A percentile compares a stretch with the other conserved stretches of the same genome.
Conservation (phyloP, 2,113 vertebrate species). For the Halcyon malimbica region DNA sequence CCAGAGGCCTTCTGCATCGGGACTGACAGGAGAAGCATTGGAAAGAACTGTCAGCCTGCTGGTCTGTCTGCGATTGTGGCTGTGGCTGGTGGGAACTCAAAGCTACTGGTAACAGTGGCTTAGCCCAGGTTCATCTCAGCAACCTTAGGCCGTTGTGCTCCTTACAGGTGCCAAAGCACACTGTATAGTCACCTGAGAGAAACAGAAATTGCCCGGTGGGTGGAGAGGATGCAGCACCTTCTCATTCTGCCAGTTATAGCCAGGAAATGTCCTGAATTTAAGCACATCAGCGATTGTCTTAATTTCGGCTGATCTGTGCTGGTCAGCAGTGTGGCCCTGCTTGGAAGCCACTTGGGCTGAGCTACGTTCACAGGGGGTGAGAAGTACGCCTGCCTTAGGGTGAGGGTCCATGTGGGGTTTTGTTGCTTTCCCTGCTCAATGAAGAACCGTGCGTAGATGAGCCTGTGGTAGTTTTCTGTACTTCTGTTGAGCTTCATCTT, state of each 20-base stretch:
- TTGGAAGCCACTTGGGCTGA: not conserved
- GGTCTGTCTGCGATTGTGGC: not conserved
- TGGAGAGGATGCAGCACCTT: not conserved
- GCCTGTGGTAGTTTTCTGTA: not conserved
- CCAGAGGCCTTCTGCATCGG: fast-evolving
- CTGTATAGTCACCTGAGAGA: not conserved
- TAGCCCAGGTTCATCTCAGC: not conserved
- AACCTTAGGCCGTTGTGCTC: not conserved
- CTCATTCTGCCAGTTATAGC: not conserved
- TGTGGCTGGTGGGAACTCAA: not conserved
- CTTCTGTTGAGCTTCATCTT: not conserved
- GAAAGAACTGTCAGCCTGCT: not conserved
- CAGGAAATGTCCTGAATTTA: not conserved
- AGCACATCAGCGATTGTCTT: not conserved
- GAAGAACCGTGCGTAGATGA: not conserved
- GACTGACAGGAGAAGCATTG: not conserved
- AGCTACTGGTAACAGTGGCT: not conserved
- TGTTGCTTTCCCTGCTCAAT: not conserved
- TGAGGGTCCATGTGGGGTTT: not conserved
- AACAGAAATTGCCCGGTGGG: not conserved
- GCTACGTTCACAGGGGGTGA: not conserved
- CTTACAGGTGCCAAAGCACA: not conserved
- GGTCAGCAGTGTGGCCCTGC: not conserved
- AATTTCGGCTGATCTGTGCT: not conserved
- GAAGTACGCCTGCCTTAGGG: not conserved